Evolutionary conservation across 2,797 vertebrate species (phyloP).

Genomic region (Premnoplex brunnescens): DNA sequence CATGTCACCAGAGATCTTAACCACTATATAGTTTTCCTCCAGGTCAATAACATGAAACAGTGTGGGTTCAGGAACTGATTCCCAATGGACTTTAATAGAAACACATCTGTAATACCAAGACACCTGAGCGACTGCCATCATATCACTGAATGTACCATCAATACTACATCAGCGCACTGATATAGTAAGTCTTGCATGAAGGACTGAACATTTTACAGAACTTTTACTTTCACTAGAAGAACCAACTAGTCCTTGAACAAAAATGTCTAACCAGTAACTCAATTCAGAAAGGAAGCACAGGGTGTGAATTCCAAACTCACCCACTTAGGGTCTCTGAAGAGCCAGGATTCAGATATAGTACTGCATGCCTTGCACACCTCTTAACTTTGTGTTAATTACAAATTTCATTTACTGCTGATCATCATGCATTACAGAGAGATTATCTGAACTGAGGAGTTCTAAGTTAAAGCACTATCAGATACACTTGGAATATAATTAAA

Average conservation of each 20-base stretch:
- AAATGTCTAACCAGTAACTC: background rate
- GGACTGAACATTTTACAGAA: background rate
- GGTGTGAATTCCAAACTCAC: background rate
- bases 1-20: background rate
- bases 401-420: background rate
- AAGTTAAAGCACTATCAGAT: background rate
- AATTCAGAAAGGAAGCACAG: background rate
- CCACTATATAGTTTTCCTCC: background rate
- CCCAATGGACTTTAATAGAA: fast-evolving
- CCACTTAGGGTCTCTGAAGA: background rate
- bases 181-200: background rate
- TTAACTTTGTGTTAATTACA: background rate
- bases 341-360: background rate
- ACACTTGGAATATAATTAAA: background rate
- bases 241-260: background rate
- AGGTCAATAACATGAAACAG: background rate
- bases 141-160: background rate
- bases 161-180: background rate
- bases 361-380: background rate
- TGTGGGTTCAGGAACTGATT: background rate
- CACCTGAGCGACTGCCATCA: background rate
- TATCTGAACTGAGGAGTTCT: background rate
- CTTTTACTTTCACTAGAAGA: background rate
- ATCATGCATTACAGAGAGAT: background rate
- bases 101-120: background rate